Conservation (phyloP, 1,140 invertebrate genomes). For the Ceratoteleas bidentatus region DNA sequence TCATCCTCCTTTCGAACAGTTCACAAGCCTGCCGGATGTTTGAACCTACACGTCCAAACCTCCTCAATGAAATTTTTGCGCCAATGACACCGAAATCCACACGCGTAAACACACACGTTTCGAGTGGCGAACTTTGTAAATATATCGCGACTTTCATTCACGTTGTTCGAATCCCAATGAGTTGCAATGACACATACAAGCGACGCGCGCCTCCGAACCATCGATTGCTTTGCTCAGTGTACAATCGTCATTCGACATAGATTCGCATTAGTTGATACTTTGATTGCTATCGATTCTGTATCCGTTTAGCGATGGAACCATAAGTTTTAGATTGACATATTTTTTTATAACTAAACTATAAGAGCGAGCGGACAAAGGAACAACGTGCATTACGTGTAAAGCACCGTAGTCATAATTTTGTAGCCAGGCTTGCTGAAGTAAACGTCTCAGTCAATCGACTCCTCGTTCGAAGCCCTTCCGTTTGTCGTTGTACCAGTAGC, state of each 20-base stretch:
- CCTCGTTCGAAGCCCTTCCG: slow-evolving; percentile 13
- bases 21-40: too few relatives aligned
- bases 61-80: slow-evolving; percentile 14
- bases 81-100: slow-evolving; percentile 17
- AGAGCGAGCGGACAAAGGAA: slow-evolving; percentile 55
- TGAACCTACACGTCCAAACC: too few relatives aligned
- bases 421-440: slow-evolving; percentile 55
- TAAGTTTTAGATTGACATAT: slow-evolving; percentile 68
- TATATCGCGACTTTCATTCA: slow-evolving; percentile 66
- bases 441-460: slow-evolving; percentile 40
- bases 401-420: slow-evolving; percentile 62
- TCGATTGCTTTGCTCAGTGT: slow-evolving; percentile 65
- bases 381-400: slow-evolving; percentile 64
- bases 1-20: too few relatives aligned
- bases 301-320: slow-evolving; percentile 62
- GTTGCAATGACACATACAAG: slow-evolving; percentile 38
- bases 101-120: slow-evolving; percentile 37
- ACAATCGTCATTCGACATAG: slow-evolving; percentile 58
- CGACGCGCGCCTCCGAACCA: slow-evolving; percentile 48
- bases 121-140: slow-evolving; percentile 68
- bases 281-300: slow-evolving; percentile 59
- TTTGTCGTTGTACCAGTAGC: slow-evolving; percentile 16
- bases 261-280: slow-evolving; percentile 57
- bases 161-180: slow-evolving; percentile 41
- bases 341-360: slow-evolving; percentile 67